Evolutionary conservation across 2,797 vertebrate species (phyloP).

Genomic region (Enteromius trimaculatus): DNA sequence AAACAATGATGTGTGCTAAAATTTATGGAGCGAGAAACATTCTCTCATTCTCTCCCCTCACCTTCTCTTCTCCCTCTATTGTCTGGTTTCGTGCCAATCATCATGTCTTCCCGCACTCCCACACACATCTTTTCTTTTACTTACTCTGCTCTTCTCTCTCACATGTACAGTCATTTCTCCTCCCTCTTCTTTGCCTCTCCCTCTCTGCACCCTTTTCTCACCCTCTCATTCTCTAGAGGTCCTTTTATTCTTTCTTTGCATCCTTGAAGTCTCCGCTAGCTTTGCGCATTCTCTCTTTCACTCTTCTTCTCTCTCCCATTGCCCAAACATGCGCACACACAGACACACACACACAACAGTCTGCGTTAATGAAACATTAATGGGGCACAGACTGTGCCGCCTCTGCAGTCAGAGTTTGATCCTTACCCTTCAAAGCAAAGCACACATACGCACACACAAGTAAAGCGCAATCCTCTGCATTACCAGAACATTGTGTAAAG

Average conservation of each 20-base stretch:
- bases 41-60: slow-evolving; percentile 19
- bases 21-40: slow-evolving; percentile 23
- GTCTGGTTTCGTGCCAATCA: slow-evolving; percentile 34
- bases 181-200: slow-evolving; percentile 23
- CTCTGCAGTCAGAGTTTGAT: slow-evolving; percentile 51
- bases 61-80: slow-evolving; percentile 26
- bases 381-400: slow-evolving; percentile 45
- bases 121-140: slow-evolving; percentile 31
- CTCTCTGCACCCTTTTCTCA: slow-evolving; percentile 34
- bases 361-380: slow-evolving; percentile 52
- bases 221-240: slow-evolving; percentile 30
- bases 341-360: slow-evolving; percentile 24
- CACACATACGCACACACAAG: slow-evolving; percentile 21
- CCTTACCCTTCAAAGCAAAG: slow-evolving; percentile 50
- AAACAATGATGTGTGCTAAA: slow-evolving; percentile 42
- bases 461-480: slow-evolving; percentile 22
- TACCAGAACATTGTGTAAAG: slow-evolving; percentile 35
- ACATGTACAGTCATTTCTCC: slow-evolving; percentile 12
- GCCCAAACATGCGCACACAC: slow-evolving; percentile 23
- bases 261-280: slow-evolving; percentile 46
- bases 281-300: slow-evolving; percentile 9
- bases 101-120: slow-evolving; percentile 21
- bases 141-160: slow-evolving; percentile 30
- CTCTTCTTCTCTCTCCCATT: not conserved
- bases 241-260: slow-evolving; percentile 46